phyloP scores from a whole-genome alignment of 2,113 vertebrate species.

The human (Homo sapiens) region GRCh38 chr18:73381001-73381500 shows the following conservation, averaged over 20 bases:
- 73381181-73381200: not conserved
- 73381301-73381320: not conserved
- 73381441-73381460: not conserved
- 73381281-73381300: not conserved
- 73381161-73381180: not conserved
- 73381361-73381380: not conserved
- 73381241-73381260: not conserved
- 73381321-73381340: not conserved
- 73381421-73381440: not conserved
- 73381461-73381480: not conserved
- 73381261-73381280: not conserved
- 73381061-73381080: not conserved
- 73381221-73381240: not conserved
- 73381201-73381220: not conserved
- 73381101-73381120: not conserved
- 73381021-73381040: not conserved
- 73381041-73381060: not conserved
- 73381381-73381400: not conserved
- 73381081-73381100: not conserved
- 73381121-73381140: not conserved
- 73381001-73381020: slow-evolving; percentile 29
- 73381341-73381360: not conserved
- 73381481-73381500: not conserved
- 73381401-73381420: not conserved
- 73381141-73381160: not conserved